phyloP scores from a whole-genome alignment of 2,888 invertebrate species.

The Gari tellinella region DNA sequence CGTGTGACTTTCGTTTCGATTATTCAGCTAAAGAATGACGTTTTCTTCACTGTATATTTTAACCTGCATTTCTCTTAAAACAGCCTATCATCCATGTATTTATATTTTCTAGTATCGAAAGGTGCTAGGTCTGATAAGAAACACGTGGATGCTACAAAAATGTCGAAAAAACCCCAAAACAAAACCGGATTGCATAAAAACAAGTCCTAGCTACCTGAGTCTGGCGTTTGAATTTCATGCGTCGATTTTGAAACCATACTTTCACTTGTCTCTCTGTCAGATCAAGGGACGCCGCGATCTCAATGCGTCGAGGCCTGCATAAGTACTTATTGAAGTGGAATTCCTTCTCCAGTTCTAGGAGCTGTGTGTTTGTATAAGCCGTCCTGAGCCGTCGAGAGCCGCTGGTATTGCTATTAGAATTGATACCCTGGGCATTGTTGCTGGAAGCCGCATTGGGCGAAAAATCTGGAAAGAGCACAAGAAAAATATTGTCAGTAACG shows the following conservation, averaged over 20 bases:
- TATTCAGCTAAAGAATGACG: too few species aligned
- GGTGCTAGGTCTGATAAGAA: too few species aligned
- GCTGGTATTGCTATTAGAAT: conserved; percentile 50
- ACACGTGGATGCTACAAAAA: too few species aligned
- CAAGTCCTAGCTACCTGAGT: conserved; percentile 59
- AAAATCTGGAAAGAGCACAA: conserved; percentile 67
- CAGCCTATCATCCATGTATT: too few species aligned
- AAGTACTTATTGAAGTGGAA: conserved; percentile 91
- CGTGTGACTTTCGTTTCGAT: too few species aligned
- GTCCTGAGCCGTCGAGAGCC: conserved; percentile 88
- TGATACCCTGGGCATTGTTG: conserved; percentile 32
- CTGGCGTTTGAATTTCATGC: conserved; percentile 91
- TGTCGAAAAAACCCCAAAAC: too few species aligned
- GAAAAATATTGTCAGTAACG: conserved; percentile 56
- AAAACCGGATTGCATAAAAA: too few species aligned
- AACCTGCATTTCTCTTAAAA: too few species aligned
- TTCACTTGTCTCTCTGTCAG: conserved; percentile 93
- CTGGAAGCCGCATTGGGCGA: conserved; percentile 41
- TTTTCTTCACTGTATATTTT: too few species aligned
- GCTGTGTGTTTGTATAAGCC: conserved; percentile 92
- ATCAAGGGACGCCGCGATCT: conserved; percentile 89
- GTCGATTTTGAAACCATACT: conserved; percentile 99
- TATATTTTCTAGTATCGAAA: background rate
- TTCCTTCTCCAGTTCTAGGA: conserved; percentile 93
- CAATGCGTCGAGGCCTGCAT: conserved; percentile 91